Percentiles rank a stretch among this genome's conserved stretches.
Evolutionary conservation across 1,140 invertebrate genomes (phyloP).

Genomic region (Bombyx mandarina): DNA sequence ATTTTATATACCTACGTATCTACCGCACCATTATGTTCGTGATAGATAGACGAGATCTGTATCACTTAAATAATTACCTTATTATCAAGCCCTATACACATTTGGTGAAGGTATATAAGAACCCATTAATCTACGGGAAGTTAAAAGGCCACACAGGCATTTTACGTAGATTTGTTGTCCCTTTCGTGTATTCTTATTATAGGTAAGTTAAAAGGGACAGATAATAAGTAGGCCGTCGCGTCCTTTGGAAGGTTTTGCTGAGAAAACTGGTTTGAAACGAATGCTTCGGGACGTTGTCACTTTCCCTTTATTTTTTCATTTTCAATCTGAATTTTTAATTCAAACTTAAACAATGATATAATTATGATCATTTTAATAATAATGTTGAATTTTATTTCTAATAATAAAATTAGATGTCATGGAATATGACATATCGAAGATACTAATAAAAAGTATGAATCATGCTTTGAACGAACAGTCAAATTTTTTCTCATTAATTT

Average conservation of each 20-base stretch:
- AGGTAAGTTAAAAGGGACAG: conserved; percentile 34
- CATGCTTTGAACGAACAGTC: too few relatives aligned
- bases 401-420: too few relatives aligned
- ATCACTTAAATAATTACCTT: conserved; percentile 14
- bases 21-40: conserved; percentile 6
- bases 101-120: conserved; percentile 18
- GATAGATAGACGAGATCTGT: conserved; percentile 9
- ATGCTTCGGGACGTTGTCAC: conserved; percentile 50
- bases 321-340: not conserved
- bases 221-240: conserved; percentile 37
- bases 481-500: too few relatives aligned
- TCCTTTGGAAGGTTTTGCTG: conserved; percentile 51
- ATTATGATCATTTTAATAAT: too few relatives aligned
- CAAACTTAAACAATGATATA: too few relatives aligned
- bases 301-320: conserved; percentile 8
- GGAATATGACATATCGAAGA: too few relatives aligned
- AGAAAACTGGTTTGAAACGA: conserved; percentile 51
- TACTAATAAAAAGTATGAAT: too few relatives aligned
- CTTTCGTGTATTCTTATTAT: conserved; percentile 19
- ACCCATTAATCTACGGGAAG: conserved; percentile 22
- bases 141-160: conserved; percentile 16
- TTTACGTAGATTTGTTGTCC: conserved; percentile 27
- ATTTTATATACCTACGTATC: conserved; percentile 5
- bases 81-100: conserved; percentile 17
- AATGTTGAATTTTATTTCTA: too few relatives aligned